Base-by-base conservation (phyloP, 2,113 vertebrate genomes). In the Aix galericulata region DNA sequence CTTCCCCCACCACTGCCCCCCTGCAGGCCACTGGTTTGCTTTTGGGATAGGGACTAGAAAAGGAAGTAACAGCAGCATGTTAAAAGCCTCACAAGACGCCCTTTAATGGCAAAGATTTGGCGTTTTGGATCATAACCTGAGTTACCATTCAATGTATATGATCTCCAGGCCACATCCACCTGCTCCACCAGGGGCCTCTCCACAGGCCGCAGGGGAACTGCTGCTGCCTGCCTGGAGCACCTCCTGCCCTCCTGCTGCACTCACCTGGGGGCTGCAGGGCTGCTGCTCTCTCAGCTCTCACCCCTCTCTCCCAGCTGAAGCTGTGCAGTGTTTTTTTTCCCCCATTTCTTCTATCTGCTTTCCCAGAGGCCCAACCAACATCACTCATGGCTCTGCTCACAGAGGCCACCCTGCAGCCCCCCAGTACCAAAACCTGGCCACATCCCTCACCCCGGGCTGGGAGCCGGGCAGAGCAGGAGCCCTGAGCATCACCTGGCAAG, bases 1-100 rank as follows among this genome's bases (percentile, higher is more conserved):
- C 38, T 59, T 40, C 9, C 27, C 32, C 13, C 8, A 18, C 27
- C 7, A 26, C 0, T 8, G 0, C 0, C 6, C 3, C 26, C 6
- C 5, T 50, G 31, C 29, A 71, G 36, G 48, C 4, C 25, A 53
- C 4, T 85, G 2, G 0, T 22, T 72, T 83, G 13, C 1, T 36
- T 80, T 93, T 55, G 44, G 5, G 5, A 52, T 26, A 9, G 3
- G 12, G 4, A 88, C 32, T 21, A 73, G 29, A 13, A 69, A 64
- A 80, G 27, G 23, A 58, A 69, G 38, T 14, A 26, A 0, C 46
- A 82, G 27, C n/a, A 72, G 9, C 0, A 1, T 13, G 8, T 26
- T 64, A 81, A 34, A 64, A 89, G 53, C 17, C 52, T 64, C 46
- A 75, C 13, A 60, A 68, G 3, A 44, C 2, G 13, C 20, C 7